Base-by-base conservation (phyloP, 2,797 vertebrate genomes). In the Typhlichthys eigenmanni region DNA sequence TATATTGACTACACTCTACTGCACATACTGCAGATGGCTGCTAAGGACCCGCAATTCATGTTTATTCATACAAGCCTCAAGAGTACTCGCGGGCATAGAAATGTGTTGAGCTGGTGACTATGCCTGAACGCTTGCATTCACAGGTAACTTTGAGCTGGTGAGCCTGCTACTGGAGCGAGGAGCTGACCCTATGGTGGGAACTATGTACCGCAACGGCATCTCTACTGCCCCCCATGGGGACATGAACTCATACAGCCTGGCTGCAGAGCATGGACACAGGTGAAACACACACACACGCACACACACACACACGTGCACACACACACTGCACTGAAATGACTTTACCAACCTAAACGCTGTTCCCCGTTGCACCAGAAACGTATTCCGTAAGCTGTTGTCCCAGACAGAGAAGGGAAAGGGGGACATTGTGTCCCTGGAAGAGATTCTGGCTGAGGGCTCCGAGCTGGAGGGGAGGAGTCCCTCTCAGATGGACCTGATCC, bases 191-290 rank as follows among this genome's bases (percentile, higher is more conserved):
- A 93, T 98, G 93, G 92, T 98, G 89, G 96, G 97, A 78, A 99
- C 96, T 70, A 94, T 96, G 94, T 96, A 96, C 89, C 95, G 95
- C 58, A 98, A 98, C 3, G 97, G 97, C 71, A 98, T 98, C 90
- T 97, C 96, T 78, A 94, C 95, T 0, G 94, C 95, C 13, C 94
- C 96, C 5, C 95, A 96, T 85, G 96, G 96, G 65, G 96, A 98
- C 88, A 97, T 98, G 96, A 99, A 96, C 88, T 97, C 97, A 68
- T 99, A 95, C 92, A 98, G 97, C 91, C 93, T 98, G 92, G 97
- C 97, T 5, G 97, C 97, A 61, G 96, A 97, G 67, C 97, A 99
- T 38, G 97, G 97, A 82, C 97, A 99, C 94, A 96, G 97, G 97
- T 98, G 92, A 83, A 80, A 83, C 85, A 64, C 54, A 54, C 64